Percentiles rank a stretch among this genome's conserved stretches.
phyloP scores from a whole-genome alignment of 1,140 invertebrate genomes.

The Leptinotarsa texana region DNA sequence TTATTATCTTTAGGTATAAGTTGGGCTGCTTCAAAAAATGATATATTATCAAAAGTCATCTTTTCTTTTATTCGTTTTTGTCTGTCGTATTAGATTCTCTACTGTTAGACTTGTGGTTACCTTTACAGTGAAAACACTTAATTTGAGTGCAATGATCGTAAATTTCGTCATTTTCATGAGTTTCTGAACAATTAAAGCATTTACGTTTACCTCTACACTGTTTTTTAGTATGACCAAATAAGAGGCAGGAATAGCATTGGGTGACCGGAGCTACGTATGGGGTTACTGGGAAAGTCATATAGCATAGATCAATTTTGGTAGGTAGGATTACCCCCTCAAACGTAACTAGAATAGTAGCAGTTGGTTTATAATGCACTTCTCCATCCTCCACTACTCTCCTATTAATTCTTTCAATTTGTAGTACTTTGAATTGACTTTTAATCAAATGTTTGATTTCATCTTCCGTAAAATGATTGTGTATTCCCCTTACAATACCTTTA shows the following conservation, averaged over 20 bases:
- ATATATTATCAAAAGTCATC: constrained; percentile 29
- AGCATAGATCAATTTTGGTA: too few relatives aligned
- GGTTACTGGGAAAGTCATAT: too few relatives aligned
- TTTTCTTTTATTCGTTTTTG: constrained; percentile 23
- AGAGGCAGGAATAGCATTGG: not conserved
- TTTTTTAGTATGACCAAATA: constrained; percentile 27
- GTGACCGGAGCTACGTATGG: too few relatives aligned
- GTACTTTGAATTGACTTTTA: too few relatives aligned
- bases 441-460: too few relatives aligned
- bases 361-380: too few relatives aligned
- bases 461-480: too few relatives aligned
- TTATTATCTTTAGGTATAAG: not conserved
- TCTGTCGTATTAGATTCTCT: constrained; percentile 25
- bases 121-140: constrained; percentile 22
- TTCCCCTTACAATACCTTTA: too few relatives aligned
- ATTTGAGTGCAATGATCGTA: not conserved
- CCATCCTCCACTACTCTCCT: too few relatives aligned
- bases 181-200: constrained; percentile 26
- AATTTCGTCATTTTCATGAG: not conserved
- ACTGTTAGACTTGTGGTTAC: constrained; percentile 19
- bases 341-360: too few relatives aligned
- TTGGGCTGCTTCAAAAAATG: constrained; percentile 16
- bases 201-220: constrained; percentile 23
- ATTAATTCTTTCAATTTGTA: too few relatives aligned
- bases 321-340: too few relatives aligned